A percentile compares a stretch with the other conserved stretches of the same genome.
phyloP scores from a whole-genome alignment of 2,113 vertebrate genomes.

The Nettapus auritus region DNA sequence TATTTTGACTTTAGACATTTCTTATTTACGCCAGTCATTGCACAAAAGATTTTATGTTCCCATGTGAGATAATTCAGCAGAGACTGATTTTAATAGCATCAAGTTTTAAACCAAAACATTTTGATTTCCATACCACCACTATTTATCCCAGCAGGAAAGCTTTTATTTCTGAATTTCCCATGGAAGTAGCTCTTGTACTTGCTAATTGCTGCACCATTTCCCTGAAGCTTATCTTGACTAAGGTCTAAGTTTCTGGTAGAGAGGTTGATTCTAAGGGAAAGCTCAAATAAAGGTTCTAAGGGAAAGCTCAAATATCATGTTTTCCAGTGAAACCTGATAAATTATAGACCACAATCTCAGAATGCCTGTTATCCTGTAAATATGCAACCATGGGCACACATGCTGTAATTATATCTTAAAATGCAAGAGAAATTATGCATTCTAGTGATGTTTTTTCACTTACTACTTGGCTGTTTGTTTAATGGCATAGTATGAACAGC shows the following conservation, averaged over 20 bases:
- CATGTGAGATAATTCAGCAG: slow-evolving; percentile 34
- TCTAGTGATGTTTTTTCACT: neutral
- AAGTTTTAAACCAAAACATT: slow-evolving; percentile 52
- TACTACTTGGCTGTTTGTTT: neutral
- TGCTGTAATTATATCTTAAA: neutral
- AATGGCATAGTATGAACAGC: neutral
- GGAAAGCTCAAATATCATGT: neutral
- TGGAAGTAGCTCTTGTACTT: slow-evolving; percentile 51
- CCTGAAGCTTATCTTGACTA: slow-evolving; percentile 50
- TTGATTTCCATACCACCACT: slow-evolving; percentile 33
- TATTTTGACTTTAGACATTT: slow-evolving; percentile 36
- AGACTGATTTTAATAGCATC: slow-evolving; percentile 45
- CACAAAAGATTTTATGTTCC: slow-evolving; percentile 33
- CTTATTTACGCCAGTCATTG: slow-evolving; percentile 24
- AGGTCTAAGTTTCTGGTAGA: slow-evolving; percentile 23
- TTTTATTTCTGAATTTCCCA: slow-evolving; percentile 53
- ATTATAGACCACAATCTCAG: neutral
- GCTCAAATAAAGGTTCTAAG: neutral
- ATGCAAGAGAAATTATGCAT: neutral
- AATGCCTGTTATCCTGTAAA: neutral
- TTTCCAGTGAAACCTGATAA: neutral
- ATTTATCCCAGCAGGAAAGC: slow-evolving; percentile 58
- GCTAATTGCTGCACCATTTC: slow-evolving; percentile 55
- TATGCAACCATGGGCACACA: neutral
- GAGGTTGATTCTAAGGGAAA: slow-evolving; percentile 20